Percentiles rank a stretch among this genome's conserved stretches.
These are phyloP conservation scores for Phalacrocorax aristotelis DNA, from an alignment of 2,113 vertebrate genomes.

Conservation along the genomic window DNA sequence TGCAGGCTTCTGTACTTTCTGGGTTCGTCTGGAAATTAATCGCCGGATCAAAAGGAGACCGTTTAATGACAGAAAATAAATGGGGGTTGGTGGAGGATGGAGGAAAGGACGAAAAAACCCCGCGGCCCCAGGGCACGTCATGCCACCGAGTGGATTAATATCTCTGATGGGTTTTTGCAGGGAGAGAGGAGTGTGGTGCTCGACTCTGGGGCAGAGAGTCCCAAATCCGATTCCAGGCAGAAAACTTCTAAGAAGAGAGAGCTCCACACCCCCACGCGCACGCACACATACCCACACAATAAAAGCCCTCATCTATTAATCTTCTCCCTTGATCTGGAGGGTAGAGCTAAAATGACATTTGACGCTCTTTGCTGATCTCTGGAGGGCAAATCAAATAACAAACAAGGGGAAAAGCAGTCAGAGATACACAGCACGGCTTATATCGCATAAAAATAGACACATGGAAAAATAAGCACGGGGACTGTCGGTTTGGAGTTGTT, in stretches of 20 bases:
- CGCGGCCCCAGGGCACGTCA: not conserved
- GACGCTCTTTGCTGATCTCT: constrained; percentile 57
- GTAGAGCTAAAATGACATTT: constrained; percentile 38
- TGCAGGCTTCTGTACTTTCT: not conserved
- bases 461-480: not conserved
- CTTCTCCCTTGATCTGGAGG: constrained; percentile 43
- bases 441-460: not conserved
- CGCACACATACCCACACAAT: not conserved
- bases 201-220: not conserved
- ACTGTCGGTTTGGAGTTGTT: not conserved
- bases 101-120: not conserved
- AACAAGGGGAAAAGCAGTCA: constrained; percentile 32
- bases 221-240: not conserved
- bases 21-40: constrained; percentile 64
- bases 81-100: not conserved
- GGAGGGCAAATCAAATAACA: constrained; percentile 73
- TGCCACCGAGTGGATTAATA: not conserved
- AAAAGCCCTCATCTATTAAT: constrained; percentile 51
- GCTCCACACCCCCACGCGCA: not conserved
- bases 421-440: not conserved
- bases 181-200: not conserved
- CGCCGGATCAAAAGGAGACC: constrained; percentile 60
- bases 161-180: not conserved
- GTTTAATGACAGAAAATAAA: constrained; percentile 44
- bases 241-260: not conserved